phyloP scores from a whole-genome alignment of 1,140 invertebrate genomes.

The Lanistes nyassanus region DNA sequence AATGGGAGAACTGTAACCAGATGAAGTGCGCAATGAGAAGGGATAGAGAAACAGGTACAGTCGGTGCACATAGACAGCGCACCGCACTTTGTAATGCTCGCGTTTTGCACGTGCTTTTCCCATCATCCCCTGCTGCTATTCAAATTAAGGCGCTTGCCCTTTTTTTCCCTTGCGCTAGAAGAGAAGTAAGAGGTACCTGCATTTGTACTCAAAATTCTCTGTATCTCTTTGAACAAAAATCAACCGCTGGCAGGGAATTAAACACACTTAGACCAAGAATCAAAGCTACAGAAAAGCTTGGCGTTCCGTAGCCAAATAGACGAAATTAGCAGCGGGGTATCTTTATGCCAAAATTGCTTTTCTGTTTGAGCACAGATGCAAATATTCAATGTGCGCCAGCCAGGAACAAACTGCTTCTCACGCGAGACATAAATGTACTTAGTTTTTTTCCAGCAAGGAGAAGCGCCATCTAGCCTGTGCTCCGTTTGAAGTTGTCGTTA shows the following conservation, averaged over 20 bases:
- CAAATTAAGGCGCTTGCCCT: constrained; percentile 22
- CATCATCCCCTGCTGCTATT: constrained; percentile 24
- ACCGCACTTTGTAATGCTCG: constrained; percentile 21
- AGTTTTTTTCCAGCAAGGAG: constrained; percentile 12
- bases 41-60: neutral
- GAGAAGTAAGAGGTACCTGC: neutral
- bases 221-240: constrained; percentile 25
- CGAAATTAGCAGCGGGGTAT: constrained; percentile 18
- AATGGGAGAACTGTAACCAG: neutral
- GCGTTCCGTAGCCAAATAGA: neutral
- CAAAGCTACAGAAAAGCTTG: neutral
- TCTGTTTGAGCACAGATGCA: constrained; percentile 26
- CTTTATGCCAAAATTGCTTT: constrained; percentile 25
- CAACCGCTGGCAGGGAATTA: constrained; percentile 22
- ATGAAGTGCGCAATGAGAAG: neutral
- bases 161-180: constrained; percentile 17
- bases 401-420: constrained; percentile 25
- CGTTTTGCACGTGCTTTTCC: constrained; percentile 21
- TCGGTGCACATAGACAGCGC: constrained; percentile 14
- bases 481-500: constrained; percentile 25
- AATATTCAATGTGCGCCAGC: constrained; percentile 20
- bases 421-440: constrained; percentile 26
- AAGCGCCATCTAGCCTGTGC: neutral
- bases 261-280: constrained; percentile 15
- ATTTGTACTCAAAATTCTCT: neutral